Evolutionary conservation across 2,113 vertebrate genomes (phyloP), one percentile per base, ranked within the genome.

Genomic region (Meriones unguiculatus): DNA sequence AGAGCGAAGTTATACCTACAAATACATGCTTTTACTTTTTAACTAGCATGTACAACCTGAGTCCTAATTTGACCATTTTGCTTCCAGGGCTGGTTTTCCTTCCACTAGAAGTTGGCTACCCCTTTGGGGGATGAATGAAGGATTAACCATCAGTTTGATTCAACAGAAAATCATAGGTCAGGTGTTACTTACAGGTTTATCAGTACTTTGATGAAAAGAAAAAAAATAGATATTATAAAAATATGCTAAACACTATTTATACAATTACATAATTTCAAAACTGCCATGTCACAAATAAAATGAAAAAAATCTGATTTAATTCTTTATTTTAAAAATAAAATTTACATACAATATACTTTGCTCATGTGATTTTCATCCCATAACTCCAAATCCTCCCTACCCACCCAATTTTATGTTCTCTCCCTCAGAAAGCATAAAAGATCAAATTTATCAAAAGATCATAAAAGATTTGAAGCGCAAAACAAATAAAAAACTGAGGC

Each of bases 191-290:
- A 77, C 85, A 90, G 85, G 64, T 89, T 94, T 86, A 41, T 41
- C 38, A 46, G 38, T 89, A 82, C 62, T 96, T 76, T 77, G 62
- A 64, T 92, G 75, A 87, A 93, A 76, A 78, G 81, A 95, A 93
- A 96, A 96, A 95, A 88, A 87, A 59, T 46, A 46, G 3, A 11
- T 9, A 35, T 54, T 67, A 13, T 81, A 65, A 20, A 50, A 65
- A 7, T 67, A 22, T 90, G 30, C 85, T 95, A 85, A 91, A 77
- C 12, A 80, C 75, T 91, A 24, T 65, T 32, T 95, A 1, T 25
- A 78, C 65, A 87, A 20, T 87, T 64, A 52, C 5, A 73, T 64
- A 93, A 76, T 38, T 65, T 8, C 4, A 65, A 7, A 93, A 89
- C 15, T 82, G 22, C 32, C n/a, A 11, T 18, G 14, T 41, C 30